Percentiles rank a stretch among this genome's conserved stretches.
phyloP scores from a whole-genome alignment of 2,797 vertebrate species.

The Crax fasciolata region DNA sequence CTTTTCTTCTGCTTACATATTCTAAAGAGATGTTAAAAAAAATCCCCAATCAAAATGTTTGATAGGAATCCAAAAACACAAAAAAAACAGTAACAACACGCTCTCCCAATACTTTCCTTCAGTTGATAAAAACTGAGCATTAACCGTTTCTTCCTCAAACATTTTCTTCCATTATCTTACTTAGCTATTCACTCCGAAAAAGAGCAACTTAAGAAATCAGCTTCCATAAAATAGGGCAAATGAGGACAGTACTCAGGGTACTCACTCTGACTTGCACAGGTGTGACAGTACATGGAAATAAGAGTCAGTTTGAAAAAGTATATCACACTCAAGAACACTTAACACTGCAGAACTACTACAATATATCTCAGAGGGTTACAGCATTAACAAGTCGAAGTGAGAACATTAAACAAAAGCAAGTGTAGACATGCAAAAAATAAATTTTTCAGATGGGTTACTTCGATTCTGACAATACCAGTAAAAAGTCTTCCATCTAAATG shows the following conservation, averaged over 20 bases:
- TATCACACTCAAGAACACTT: neutral
- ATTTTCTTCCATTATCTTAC: neutral
- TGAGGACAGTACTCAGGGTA: neutral
- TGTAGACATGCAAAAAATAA: neutral
- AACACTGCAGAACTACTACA: neutral
- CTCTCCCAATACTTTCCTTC: neutral
- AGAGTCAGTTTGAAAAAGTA: neutral
- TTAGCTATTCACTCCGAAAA: neutral
- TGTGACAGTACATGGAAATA: neutral
- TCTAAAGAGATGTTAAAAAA: neutral
- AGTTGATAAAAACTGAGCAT: neutral
- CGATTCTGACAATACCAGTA: neutral
- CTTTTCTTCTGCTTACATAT: neutral
- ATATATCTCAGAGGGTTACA: neutral
- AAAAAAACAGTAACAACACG: neutral
- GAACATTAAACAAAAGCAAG: constrained; percentile 2
- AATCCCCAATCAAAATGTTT: neutral
- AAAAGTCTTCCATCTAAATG: neutral
- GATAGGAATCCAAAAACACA: neutral
- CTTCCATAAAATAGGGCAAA: neutral
- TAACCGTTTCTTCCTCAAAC: neutral
- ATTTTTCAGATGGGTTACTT: neutral
- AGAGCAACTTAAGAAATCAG: neutral
- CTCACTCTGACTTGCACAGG: neutral
- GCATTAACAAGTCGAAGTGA: neutral